Conservation (phyloP, 1,140 invertebrate species). For the Homarus americanus region DNA sequence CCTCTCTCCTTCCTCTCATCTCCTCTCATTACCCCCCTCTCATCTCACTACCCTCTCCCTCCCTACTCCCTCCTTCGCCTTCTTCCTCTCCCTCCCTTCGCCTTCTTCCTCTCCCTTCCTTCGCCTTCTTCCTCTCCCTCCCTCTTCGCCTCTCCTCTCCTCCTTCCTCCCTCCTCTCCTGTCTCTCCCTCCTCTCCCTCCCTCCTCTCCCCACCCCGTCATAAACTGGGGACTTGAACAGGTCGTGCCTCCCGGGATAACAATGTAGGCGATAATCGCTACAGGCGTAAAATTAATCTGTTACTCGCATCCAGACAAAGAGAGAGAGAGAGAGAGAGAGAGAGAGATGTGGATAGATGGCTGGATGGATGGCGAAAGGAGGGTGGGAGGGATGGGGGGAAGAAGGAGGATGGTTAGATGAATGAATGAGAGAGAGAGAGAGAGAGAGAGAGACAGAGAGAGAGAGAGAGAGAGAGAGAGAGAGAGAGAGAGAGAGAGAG, state of each 20-base stretch:
- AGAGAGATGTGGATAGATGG: background rate
- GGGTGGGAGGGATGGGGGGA: background rate
- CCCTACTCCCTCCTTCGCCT: background rate
- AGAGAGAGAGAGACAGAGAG: background rate
- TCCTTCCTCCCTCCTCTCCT: background rate
- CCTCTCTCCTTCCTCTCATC: background rate
- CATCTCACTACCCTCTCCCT: background rate
- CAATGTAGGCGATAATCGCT: constrained; percentile 48
- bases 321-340: constrained; percentile 28
- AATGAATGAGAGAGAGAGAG: background rate
- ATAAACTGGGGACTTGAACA: constrained; percentile 51
- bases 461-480: background rate
- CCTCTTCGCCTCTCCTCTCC: background rate
- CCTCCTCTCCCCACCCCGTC: background rate
- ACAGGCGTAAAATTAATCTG: constrained; percentile 65
- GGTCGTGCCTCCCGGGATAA: constrained; percentile 14
- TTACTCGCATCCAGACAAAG: background rate
- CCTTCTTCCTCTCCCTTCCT: background rate
- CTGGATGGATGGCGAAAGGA: no score
- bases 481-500: constrained; percentile 12
- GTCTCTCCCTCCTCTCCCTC: background rate
- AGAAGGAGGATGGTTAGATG: no score
- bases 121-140: background rate
- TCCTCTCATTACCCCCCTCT: background rate
- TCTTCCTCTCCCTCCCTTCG: background rate